Evolutionary conservation across 2,797 vertebrate genomes (phyloP).

Genomic region (Gouania willdenowi): DNA sequence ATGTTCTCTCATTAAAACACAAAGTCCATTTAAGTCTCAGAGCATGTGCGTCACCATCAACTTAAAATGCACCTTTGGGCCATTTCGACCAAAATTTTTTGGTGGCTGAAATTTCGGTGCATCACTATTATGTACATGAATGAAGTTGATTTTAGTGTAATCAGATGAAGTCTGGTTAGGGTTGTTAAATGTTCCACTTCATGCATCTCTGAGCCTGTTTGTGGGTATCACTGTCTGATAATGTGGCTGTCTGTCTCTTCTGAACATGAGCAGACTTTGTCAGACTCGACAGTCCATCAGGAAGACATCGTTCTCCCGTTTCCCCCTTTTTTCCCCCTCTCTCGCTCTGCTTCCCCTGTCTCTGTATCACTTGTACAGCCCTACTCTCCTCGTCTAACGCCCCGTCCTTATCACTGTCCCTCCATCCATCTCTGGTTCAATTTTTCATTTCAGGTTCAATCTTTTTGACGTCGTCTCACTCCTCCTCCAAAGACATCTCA

Average conservation of each 20-base stretch:
- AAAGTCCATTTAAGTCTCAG: too few relatives aligned
- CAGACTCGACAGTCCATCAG: slow-evolving; percentile 68
- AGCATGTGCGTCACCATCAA: too few relatives aligned
- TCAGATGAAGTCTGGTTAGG: too few relatives aligned
- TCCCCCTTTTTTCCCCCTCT: slow-evolving; percentile 8
- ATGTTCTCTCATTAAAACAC: too few relatives aligned
- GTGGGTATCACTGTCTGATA: slow-evolving; percentile 34
- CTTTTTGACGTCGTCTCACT: slow-evolving; percentile 54
- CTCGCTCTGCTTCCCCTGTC: slow-evolving; percentile 1
- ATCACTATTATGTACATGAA: too few relatives aligned
- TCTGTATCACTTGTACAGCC: slow-evolving; percentile 33
- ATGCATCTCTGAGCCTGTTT: slow-evolving; percentile 8
- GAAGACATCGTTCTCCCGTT: slow-evolving; percentile 44
- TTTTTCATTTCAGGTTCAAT: slow-evolving; percentile 75
- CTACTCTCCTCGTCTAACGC: slow-evolving; percentile 43
- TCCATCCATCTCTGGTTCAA: slow-evolving; percentile 63
- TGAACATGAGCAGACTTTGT: slow-evolving; percentile 65
- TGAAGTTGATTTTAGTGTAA: too few relatives aligned
- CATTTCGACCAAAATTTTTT: too few relatives aligned
- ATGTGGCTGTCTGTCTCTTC: slow-evolving; percentile 52
- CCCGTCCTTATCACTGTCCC: slow-evolving; percentile 58
- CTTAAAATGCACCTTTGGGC: too few relatives aligned
- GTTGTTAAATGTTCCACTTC: too few relatives aligned
- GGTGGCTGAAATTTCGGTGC: too few relatives aligned
- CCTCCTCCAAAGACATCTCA: slow-evolving; percentile 40